phyloP scores from a whole-genome alignment of 2,888 invertebrate species.

The Andrena trimmerana region DNA sequence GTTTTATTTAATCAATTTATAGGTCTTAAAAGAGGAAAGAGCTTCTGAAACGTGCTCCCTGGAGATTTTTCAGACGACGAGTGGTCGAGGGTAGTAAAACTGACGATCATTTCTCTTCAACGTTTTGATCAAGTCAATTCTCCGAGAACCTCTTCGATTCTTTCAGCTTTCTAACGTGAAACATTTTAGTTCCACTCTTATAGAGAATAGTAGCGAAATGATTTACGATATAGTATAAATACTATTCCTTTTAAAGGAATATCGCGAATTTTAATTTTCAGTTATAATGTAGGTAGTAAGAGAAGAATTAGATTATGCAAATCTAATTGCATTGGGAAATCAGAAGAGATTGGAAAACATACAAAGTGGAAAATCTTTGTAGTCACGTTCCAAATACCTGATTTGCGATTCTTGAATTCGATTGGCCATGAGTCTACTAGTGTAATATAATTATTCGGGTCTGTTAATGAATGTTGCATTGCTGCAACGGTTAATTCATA shows the following conservation, averaged over 20 bases:
- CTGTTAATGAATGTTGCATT: slow-evolving; percentile 41
- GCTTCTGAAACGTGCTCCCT: slow-evolving; percentile 14
- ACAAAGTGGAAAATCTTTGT: no score
- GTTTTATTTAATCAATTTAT: slow-evolving; percentile 48
- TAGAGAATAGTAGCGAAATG: neutral
- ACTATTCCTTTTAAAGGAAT: neutral
- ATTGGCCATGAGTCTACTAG: slow-evolving; percentile 8
- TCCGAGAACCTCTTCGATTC: neutral
- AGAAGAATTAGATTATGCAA: neutral
- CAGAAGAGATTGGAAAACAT: no score
- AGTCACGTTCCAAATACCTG: no score
- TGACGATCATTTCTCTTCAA: slow-evolving; percentile 45
- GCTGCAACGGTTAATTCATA: slow-evolving; percentile 45
- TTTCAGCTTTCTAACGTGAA: neutral
- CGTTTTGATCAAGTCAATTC: slow-evolving; percentile 43
- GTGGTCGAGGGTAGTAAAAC: slow-evolving; percentile 11
- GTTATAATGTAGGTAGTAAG: no score
- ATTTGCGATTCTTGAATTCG: no score
- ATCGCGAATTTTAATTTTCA: no score
- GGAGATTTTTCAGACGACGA: slow-evolving; percentile 16
- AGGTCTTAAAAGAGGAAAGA: slow-evolving; percentile 20
- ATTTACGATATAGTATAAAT: neutral
- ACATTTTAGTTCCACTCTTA: neutral
- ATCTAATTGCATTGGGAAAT: no score
- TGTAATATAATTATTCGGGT: slow-evolving; percentile 42